These are phyloP conservation scores for Acanthornis magna DNA, from an alignment of 2,797 vertebrate genomes.

Conservation along the genomic window DNA sequence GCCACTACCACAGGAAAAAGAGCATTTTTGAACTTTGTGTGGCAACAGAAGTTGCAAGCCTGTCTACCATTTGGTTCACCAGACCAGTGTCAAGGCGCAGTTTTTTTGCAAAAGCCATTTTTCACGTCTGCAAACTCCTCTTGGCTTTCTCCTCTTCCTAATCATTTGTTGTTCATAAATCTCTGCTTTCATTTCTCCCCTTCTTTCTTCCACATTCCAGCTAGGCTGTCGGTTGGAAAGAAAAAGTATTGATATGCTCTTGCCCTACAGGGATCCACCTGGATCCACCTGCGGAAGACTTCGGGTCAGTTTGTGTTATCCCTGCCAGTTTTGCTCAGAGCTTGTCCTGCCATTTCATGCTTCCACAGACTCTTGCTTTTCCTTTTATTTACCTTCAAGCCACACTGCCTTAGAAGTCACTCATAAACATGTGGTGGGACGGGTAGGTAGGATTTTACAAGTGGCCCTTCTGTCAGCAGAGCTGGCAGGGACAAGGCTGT, in stretches of 20 bases:
- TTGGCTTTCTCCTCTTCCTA: background rate
- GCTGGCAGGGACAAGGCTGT: background rate
- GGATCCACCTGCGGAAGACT: background rate
- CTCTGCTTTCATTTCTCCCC: background rate
- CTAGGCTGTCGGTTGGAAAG: background rate
- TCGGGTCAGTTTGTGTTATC: background rate
- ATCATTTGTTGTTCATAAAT: background rate
- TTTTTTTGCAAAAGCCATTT: background rate
- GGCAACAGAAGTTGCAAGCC: background rate
- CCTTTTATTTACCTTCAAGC: background rate
- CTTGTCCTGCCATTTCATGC: background rate
- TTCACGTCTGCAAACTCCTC: background rate
- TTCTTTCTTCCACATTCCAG: background rate
- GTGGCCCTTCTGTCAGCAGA: background rate
- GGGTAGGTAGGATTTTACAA: background rate
- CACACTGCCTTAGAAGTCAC: background rate
- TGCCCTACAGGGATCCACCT: background rate
- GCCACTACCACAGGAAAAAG: background rate
- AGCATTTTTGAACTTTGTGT: background rate
- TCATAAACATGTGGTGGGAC: fast-evolving
- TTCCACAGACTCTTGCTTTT: background rate
- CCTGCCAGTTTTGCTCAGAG: background rate
- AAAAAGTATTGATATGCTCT: background rate
- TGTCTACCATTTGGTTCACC: background rate
- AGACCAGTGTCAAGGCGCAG: background rate